Evolutionary conservation across 2,888 invertebrate genomes (phyloP).

Genomic region (Ecliptopera silaceata): DNA sequence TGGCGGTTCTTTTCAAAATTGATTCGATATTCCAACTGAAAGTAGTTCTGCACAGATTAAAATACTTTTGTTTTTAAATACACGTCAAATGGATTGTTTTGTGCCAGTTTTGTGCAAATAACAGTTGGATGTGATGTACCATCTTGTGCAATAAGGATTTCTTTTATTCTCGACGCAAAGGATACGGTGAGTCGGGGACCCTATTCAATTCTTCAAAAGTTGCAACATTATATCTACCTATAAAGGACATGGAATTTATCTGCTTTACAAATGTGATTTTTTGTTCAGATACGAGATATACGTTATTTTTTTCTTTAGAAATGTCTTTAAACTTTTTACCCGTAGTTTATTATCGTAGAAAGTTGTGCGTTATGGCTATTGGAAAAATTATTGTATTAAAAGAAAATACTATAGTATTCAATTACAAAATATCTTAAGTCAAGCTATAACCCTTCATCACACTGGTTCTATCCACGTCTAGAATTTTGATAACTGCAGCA

Average conservation of each 20-base stretch:
- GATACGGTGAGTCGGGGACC: constrained; percentile 66
- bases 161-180: constrained; percentile 56
- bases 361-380: too few species aligned
- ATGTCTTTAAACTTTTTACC: neutral
- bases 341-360: too few species aligned
- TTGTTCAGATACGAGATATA: constrained; percentile 16
- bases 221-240: constrained; percentile 42
- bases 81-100: constrained; percentile 42
- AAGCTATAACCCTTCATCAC: neutral
- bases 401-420: too few species aligned
- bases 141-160: constrained; percentile 70
- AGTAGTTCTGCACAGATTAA: constrained; percentile 30
- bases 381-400: too few species aligned
- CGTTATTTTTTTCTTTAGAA: neutral
- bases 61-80: constrained; percentile 33
- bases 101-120: constrained; percentile 52
- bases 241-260: constrained; percentile 24
- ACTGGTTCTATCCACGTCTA: neutral
- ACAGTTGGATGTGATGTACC: constrained; percentile 61
- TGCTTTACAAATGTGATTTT: constrained; percentile 19
- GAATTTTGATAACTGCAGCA: neutral
- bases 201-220: constrained; percentile 48
- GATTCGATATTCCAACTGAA: constrained; percentile 29
- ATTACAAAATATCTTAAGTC: neutral
- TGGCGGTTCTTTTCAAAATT: constrained; percentile 49